Percentiles rank a stretch among this genome's conserved stretches.
phyloP scores from a whole-genome alignment of 2,113 vertebrate genomes.

The Xenopus tropicalis region UCB_Xtro_10.0 CM004450.2:88550001-88550500 shows the following conservation, averaged over 20 bases:
- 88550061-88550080: conserved; percentile 35
- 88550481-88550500: too few relatives aligned
- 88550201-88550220: conserved; percentile 22
- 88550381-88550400: background rate
- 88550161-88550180: conserved; percentile 21
- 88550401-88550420: too few relatives aligned
- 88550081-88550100: conserved; percentile 25
- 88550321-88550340: too few relatives aligned
- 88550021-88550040: conserved; percentile 35
- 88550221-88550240: background rate
- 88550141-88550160: conserved; percentile 6
- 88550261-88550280: too few relatives aligned
- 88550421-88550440: too few relatives aligned
- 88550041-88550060: conserved; percentile 31
- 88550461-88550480: too few relatives aligned
- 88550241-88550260: background rate
- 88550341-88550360: background rate
- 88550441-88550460: too few relatives aligned
- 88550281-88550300: too few relatives aligned
- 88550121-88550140: conserved; percentile 19
- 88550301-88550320: too few relatives aligned
- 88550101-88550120: conserved; percentile 15
- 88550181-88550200: conserved; percentile 2
- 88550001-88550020: conserved; percentile 6
- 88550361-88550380: background rate